Conservation (phyloP, 2,113 vertebrate genomes). For the Barbus barbus region DNA sequence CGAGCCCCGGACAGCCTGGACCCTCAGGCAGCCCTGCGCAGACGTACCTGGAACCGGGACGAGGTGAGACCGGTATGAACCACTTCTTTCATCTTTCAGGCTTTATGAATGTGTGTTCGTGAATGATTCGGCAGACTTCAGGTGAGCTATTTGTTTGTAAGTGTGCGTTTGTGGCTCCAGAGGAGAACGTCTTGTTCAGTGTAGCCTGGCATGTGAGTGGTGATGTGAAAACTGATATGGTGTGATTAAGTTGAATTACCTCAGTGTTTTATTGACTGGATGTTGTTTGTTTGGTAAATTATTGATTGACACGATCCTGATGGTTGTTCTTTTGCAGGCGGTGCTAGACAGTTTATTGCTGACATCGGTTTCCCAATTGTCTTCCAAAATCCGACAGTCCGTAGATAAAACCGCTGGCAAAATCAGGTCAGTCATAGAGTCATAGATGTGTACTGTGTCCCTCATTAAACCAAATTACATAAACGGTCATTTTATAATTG, state of each 20-base stretch:
- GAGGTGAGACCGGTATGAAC: constrained; percentile 80
- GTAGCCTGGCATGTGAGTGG: background rate
- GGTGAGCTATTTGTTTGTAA: background rate
- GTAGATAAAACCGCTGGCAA: constrained; percentile 96
- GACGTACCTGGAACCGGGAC: constrained; percentile 96
- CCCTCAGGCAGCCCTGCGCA: constrained; percentile 86
- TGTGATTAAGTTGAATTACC: background rate
- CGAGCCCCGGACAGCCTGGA: constrained; percentile 84
- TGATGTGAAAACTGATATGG: background rate
- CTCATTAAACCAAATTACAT: background rate
- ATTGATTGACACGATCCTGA: background rate
- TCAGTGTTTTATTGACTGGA: background rate
- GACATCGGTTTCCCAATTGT: constrained; percentile 93
- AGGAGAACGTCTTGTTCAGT: background rate
- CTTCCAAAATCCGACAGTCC: constrained; percentile 91
- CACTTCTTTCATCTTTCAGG: background rate
- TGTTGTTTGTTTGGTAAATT: constrained; percentile 37
- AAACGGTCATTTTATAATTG: background rate
- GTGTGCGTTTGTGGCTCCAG: background rate
- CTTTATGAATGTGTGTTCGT: background rate
- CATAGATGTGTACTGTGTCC: background rate
- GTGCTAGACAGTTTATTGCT: constrained; percentile 94
- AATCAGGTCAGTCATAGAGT: constrained; percentile 81
- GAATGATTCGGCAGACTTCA: background rate
- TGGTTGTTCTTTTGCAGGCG: constrained; percentile 74